These are phyloP conservation scores for Dexiosoma caninum DNA, from an alignment of 2,888 invertebrate genomes.

Conservation along the genomic window DNA sequence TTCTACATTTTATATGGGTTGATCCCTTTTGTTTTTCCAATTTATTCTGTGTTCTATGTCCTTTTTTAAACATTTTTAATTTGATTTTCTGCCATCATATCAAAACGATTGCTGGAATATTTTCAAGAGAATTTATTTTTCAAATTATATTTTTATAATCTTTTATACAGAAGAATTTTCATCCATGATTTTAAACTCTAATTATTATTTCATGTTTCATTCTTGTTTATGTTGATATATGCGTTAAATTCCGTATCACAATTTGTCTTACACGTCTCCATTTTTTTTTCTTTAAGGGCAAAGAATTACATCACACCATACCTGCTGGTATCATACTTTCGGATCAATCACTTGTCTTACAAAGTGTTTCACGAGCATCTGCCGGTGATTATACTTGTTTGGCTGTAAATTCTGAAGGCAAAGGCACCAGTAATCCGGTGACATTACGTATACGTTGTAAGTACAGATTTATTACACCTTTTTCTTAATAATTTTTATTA, in stretches of 20 bases:
- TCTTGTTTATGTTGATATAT: neutral
- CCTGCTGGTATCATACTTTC: constrained; percentile 89
- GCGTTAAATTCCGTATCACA: too few species aligned
- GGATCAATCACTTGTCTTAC: constrained; percentile 91
- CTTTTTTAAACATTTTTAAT: constrained; percentile 30
- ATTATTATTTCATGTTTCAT: constrained; percentile 3
- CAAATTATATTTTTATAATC: constrained; percentile 16
- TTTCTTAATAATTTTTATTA: neutral
- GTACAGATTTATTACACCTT: constrained; percentile 73
- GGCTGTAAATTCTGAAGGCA: constrained; percentile 91
- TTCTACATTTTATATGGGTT: constrained; percentile 29
- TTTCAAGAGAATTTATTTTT: neutral
- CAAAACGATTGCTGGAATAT: neutral
- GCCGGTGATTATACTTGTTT: constrained; percentile 93
- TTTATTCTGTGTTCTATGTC: neutral
- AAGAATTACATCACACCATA: constrained; percentile 89
- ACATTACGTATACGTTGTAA: constrained; percentile 85
- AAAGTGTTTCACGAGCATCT: constrained; percentile 87
- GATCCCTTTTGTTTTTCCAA: constrained; percentile 11
- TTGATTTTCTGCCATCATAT: constrained; percentile 15
- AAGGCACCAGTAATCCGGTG: constrained; percentile 86
- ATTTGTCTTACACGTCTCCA: neutral
- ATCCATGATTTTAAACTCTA: constrained; percentile 26
- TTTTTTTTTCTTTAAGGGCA: constrained; percentile 82
- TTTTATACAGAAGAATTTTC: constrained; percentile 1